These are phyloP conservation scores for Suricata suricatta DNA, from an alignment of 2,113 vertebrate genomes.

Conservation along the genomic window DNA sequence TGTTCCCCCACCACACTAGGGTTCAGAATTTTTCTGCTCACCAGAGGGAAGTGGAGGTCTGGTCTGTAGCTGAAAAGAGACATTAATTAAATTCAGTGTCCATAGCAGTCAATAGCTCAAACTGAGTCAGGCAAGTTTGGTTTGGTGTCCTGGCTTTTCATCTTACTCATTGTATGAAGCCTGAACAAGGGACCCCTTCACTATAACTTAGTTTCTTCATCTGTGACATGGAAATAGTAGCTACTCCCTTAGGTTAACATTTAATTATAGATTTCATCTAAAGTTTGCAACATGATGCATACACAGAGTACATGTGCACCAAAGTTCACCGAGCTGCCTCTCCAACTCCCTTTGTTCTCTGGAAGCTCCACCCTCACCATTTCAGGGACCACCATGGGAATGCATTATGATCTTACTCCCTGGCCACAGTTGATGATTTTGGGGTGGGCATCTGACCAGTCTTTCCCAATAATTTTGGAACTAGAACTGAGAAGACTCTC, in stretches of 20 bases:
- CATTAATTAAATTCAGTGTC: constrained; percentile 5
- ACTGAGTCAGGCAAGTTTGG: neutral
- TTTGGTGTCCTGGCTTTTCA: neutral
- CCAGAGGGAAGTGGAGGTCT: neutral
- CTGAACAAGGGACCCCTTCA: neutral
- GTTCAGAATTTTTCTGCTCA: neutral
- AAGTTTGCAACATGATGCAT: neutral
- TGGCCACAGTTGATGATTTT: neutral
- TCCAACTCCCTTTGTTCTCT: neutral
- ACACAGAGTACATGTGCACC: neutral
- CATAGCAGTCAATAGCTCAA: neutral
- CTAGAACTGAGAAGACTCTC: neutral
- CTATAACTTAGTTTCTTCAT: neutral
- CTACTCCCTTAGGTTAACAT: neutral
- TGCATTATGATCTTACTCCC: neutral
- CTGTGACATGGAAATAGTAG: neutral
- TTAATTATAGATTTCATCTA: neutral
- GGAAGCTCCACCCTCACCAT: neutral
- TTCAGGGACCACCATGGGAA: neutral
- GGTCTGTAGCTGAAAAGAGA: neutral
- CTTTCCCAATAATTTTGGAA: neutral
- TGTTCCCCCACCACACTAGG: neutral
- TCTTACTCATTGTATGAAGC: neutral
- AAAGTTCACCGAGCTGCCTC: neutral
- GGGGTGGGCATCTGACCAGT: neutral